Percentiles rank a stretch among this genome's conserved stretches.
Conservation (phyloP, 2,113 vertebrate species). For the Perognathus longimembris region DNA sequence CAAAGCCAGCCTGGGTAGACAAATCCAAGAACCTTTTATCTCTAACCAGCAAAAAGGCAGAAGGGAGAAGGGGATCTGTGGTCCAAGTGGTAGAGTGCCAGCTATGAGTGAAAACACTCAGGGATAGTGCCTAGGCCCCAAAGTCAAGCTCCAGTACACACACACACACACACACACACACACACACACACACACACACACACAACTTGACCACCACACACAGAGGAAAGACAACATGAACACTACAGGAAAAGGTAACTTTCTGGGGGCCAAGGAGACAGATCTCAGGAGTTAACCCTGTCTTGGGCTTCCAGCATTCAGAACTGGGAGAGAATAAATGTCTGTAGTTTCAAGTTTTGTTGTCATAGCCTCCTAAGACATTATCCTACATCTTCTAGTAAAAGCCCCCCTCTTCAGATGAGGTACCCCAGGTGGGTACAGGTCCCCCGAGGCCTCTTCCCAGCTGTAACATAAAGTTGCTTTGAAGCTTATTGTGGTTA, state of each 20-base stretch:
- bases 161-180: no score
- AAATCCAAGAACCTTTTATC: no score
- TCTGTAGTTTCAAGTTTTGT: not conserved
- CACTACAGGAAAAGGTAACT: not conserved
- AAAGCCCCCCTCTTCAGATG: not conserved
- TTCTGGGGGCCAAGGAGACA: not conserved
- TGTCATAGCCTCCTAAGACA: not conserved
- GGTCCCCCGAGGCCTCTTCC: not conserved
- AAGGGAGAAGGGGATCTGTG: no score
- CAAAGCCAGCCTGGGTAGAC: no score
- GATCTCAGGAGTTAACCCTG: not conserved
- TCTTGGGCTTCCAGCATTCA: not conserved
- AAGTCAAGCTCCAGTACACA: no score
- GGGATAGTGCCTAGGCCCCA: no score
- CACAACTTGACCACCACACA: rapidly evolving
- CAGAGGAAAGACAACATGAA: not conserved
- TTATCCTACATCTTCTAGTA: not conserved
- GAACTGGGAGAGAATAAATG: not conserved
- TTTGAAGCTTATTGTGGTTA: not conserved
- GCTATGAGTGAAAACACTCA: no score
- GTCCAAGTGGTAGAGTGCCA: no score
- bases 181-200: no score
- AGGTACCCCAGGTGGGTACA: not conserved
- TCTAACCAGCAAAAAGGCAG: no score
- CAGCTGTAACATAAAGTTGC: not conserved